Base-by-base conservation (phyloP, 2,888 invertebrate species). In the Drosophila testacea region DNA sequence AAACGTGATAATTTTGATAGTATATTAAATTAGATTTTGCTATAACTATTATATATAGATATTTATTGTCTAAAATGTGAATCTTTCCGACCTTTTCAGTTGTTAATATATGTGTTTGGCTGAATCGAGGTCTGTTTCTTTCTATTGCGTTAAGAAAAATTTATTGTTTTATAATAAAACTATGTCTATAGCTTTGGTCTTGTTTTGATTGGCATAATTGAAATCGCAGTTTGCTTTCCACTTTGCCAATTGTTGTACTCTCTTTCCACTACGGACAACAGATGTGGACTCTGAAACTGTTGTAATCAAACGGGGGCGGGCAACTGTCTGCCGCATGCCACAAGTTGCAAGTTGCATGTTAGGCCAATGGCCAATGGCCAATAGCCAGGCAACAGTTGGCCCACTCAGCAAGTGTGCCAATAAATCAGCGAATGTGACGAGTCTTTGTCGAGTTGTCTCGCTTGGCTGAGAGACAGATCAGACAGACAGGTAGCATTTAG, bases 381-480 rank as follows among this genome's bases (percentile, higher is more conserved):
- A 16, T 22, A 32, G 51, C 84, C 73, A 85, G 22, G 9, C 34
- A 50, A 36, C 57, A 46, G 61, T 70, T 84, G 82, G 76, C 85
- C 88, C 79, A 87, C 73, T 88, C 79, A 47, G 61, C 76, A 69
- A 82, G 71, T 88, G 82, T 85, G 88, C 88, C 85, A 88, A 83
- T 83, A 88, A 88, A 88, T 76, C 85, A 79, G 57, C 69, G 84
- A 87, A 81, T 79, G 79, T 87, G 76, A 78, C 85, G 88, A 63
- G 57, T 27, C 22, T 28, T 22, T 11, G 10, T 10, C 41, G 41
- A 6, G 34, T 11, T 22, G 50, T 36, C 11, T 34, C 50, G 50
- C 34, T 36, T 50, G 34, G 50, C 2, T 50, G 34, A 11, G 32
- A 4, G 36, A 22, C 22, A 16, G 27, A 36, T 30, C 10, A 39